phyloP scores from a whole-genome alignment of 2,797 vertebrate species.

The Onychomys leucogaster region DNA sequence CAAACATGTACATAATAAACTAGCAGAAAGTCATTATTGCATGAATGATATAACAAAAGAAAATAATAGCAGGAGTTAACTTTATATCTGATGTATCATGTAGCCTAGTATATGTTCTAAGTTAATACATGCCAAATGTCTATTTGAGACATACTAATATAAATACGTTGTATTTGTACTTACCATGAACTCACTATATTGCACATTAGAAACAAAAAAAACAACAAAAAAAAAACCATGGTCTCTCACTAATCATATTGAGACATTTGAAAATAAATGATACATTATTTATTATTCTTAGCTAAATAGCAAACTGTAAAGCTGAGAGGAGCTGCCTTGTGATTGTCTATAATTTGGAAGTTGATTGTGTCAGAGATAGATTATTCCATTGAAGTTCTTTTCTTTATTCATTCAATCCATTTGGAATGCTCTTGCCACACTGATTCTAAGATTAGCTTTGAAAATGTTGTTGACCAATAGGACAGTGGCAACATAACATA shows the following conservation, averaged over 20 bases:
- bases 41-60: neutral
- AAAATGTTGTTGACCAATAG: neutral
- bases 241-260: neutral
- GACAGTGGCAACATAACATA: neutral
- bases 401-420: too few relatives aligned
- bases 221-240: neutral
- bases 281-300: neutral
- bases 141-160: neutral
- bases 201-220: neutral
- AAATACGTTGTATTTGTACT: neutral
- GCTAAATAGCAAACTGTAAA: neutral
- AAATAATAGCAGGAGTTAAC: neutral
- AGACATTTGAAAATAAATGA: neutral
- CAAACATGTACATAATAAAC: neutral
- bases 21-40: neutral
- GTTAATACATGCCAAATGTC: neutral
- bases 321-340: neutral
- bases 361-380: neutral
- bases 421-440: neutral
- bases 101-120: neutral
- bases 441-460: neutral
- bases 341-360: neutral
- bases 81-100: neutral
- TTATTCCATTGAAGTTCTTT: neutral
- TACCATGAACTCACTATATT: neutral